These are phyloP conservation scores for Crotalus helleri DNA, from an alignment of 2,113 vertebrate genomes.

Conservation along the genomic window DNA sequence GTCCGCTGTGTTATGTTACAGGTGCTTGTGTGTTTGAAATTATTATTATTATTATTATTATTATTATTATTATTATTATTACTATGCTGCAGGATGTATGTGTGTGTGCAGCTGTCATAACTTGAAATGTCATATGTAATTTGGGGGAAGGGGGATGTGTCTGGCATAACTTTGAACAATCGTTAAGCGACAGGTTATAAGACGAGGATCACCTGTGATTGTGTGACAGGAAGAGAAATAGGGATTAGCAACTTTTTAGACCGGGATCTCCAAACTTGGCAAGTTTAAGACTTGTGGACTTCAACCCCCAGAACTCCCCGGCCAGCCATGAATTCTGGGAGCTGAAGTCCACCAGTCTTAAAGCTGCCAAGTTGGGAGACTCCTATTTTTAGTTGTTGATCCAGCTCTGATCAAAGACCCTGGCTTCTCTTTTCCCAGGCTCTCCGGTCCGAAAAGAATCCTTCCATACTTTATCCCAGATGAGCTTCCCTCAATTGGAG, in stretches of 20 bases:
- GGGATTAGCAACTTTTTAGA: not conserved
- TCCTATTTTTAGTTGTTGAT: no score
- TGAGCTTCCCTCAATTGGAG: constrained; percentile 61
- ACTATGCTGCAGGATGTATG: not conserved
- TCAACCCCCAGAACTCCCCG: not conserved
- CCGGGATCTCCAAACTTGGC: not conserved
- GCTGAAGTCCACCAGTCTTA: not conserved
- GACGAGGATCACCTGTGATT: not conserved
- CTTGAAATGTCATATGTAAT: not conserved
- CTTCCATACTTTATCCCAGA: constrained; percentile 56
- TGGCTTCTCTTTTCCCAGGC: constrained; percentile 65
- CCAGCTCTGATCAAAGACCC: not conserved
- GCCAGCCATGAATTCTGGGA: not conserved
- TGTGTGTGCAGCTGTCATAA: not conserved
- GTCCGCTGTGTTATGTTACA: no score
- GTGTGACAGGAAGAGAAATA: not conserved
- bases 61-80: no score
- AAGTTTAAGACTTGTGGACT: not conserved
- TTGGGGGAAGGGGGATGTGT: rapidly evolving
- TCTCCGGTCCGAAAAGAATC: constrained; percentile 79
- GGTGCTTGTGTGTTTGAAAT: no score
- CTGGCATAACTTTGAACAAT: not conserved
- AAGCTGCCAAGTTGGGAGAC: not conserved
- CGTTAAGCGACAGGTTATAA: not conserved
- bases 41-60: no score